phyloP scores from a whole-genome alignment of 2,888 invertebrate species.

The Volucella inanis region DNA sequence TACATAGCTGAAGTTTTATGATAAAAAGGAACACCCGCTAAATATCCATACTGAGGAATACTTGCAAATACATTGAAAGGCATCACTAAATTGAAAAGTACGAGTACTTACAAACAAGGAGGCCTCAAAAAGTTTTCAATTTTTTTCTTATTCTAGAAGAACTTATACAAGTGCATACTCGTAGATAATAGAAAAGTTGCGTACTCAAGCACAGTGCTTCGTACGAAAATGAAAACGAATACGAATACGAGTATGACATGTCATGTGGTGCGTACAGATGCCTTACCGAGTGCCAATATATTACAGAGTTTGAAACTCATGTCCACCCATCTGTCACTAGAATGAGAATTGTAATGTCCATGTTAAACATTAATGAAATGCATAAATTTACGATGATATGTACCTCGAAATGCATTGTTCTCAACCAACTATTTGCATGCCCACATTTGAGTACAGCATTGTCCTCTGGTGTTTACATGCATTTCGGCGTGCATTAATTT shows the following conservation, averaged over 20 bases:
- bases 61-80: conserved; percentile 28
- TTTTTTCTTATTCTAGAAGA: not conserved
- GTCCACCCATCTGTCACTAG: conserved; percentile 74
- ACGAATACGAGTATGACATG: conserved; percentile 24
- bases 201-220: too few species aligned
- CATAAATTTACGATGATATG: conserved; percentile 74
- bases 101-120: not conserved
- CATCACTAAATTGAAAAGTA: conserved; percentile 38
- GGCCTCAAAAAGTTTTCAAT: conserved; percentile 47
- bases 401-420: conserved; percentile 65
- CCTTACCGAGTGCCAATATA: conserved; percentile 67
- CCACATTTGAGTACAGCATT: conserved; percentile 49
- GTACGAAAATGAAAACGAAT: too few species aligned
- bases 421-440: conserved; percentile 59
- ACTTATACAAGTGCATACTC: too few species aligned
- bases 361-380: conserved; percentile 75
- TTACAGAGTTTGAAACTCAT: conserved; percentile 65
- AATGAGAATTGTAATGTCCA: conserved; percentile 72
- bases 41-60: not conserved
- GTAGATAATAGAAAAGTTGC: not conserved
- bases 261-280: conserved; percentile 61
- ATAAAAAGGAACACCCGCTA: conserved; percentile 17
- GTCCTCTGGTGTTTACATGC: conserved; percentile 27
- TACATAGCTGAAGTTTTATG: conserved; percentile 21
- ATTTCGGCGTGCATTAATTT: conserved; percentile 63